These are phyloP conservation scores for Carapus acus DNA, from an alignment of 2,797 vertebrate genomes.

Conservation along the genomic window DNA sequence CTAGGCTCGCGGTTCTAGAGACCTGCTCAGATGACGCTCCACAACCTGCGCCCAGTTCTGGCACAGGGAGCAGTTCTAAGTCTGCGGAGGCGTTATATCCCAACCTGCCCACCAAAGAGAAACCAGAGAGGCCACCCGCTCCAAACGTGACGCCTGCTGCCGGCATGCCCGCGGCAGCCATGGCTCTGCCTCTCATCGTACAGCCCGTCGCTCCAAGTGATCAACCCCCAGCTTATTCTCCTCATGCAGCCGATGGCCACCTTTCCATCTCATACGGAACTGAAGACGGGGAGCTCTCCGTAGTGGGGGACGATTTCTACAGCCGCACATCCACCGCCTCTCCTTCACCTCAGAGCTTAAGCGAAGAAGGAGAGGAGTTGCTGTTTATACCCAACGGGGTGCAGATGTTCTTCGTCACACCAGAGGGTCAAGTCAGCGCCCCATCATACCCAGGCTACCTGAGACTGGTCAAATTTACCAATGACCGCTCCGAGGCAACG, in stretches of 20 bases:
- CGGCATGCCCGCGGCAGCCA: slow-evolving; percentile 2
- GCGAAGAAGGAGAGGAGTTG: slow-evolving; percentile 87
- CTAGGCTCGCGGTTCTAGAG: slow-evolving; percentile 78
- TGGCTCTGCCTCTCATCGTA: slow-evolving; percentile 27
- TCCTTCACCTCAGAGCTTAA: slow-evolving; percentile 76
- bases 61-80: neutral
- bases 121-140: slow-evolving; percentile 61
- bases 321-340: slow-evolving; percentile 69
- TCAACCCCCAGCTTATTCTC: slow-evolving; percentile 87
- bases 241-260: slow-evolving; percentile 87
- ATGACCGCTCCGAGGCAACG: slow-evolving; percentile 64
- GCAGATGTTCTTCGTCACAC: slow-evolving; percentile 94
- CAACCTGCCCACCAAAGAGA: slow-evolving; percentile 70
- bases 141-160: slow-evolving; percentile 41
- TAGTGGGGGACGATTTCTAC: slow-evolving; percentile 86
- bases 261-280: slow-evolving; percentile 90
- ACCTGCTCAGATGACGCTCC: slow-evolving; percentile 48
- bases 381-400: slow-evolving; percentile 88
- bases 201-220: slow-evolving; percentile 55
- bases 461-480: slow-evolving; percentile 88
- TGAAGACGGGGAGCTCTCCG: slow-evolving; percentile 82
- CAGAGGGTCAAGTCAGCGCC: slow-evolving; percentile 91
- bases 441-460: slow-evolving; percentile 96
- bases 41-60: neutral
- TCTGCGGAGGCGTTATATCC: slow-evolving; percentile 72